Conservation (phyloP, 1,140 invertebrate species). For the Cydia amplana region DNA sequence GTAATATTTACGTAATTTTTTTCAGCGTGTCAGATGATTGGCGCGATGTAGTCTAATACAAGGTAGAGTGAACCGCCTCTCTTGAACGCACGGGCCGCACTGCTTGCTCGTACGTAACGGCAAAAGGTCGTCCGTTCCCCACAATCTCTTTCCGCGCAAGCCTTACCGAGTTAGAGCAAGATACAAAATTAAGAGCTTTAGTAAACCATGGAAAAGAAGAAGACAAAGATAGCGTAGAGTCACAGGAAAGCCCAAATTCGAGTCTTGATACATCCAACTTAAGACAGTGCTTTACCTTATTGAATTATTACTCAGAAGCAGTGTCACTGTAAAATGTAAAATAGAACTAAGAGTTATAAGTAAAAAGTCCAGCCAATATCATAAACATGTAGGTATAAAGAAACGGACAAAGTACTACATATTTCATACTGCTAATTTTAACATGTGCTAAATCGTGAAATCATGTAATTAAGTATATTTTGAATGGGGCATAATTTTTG, state of each 20-base stretch:
- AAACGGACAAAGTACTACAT: no score
- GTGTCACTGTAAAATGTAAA: not conserved
- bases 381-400: no score
- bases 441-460: no score
- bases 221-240: conserved; percentile 57
- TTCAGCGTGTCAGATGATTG: conserved; percentile 67
- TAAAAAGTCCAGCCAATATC: not conserved
- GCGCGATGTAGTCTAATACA: conserved; percentile 53
- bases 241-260: conserved; percentile 74
- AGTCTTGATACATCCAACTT: conserved; percentile 76
- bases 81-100: conserved; percentile 73
- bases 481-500: no score
- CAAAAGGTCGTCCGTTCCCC: conserved; percentile 78
- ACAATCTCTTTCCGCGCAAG: conserved; percentile 79
- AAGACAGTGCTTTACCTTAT: conserved; percentile 70
- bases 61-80: conserved; percentile 58
- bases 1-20: conserved; percentile 78
- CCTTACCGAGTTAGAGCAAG: conserved; percentile 68
- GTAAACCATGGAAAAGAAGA: conserved; percentile 43
- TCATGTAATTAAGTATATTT: no score
- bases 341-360: not conserved
- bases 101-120: conserved; percentile 72
- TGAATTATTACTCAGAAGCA: conserved; percentile 73
- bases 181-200: conserved; percentile 45
- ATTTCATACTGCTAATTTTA: no score